A percentile compares a stretch with the other conserved stretches of the same genome.
Evolutionary conservation across 1,140 invertebrate species (phyloP).

Genomic region (Leptopilina clavipes): DNA sequence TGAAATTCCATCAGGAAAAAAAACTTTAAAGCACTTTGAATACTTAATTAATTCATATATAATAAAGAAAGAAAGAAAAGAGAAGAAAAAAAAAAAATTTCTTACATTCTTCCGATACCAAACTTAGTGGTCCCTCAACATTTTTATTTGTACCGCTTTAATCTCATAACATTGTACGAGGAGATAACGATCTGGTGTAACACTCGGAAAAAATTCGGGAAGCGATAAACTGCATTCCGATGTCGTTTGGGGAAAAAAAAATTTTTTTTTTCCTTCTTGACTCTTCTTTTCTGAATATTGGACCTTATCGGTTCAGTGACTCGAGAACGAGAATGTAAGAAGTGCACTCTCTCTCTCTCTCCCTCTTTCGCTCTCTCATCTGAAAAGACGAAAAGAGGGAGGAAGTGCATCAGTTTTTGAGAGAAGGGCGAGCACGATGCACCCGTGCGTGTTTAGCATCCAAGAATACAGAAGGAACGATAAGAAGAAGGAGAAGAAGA

Average conservation of each 20-base stretch:
- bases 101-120: background rate
- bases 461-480: conserved; percentile 12
- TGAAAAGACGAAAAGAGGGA: conserved; percentile 10
- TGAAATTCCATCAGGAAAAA: too few relatives aligned
- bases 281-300: conserved; percentile 19
- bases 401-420: conserved; percentile 21
- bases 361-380: background rate
- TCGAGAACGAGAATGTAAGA: conserved; percentile 19
- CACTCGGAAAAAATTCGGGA: conserved; percentile 34
- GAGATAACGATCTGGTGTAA: conserved; percentile 13
- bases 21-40: background rate
- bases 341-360: background rate
- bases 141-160: conserved; percentile 31
- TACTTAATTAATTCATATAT: background rate
- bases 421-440: conserved; percentile 33
- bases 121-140: background rate
- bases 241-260: background rate
- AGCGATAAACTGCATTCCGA: conserved; percentile 28
- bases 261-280: background rate
- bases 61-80: too few relatives aligned
- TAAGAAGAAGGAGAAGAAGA: background rate
- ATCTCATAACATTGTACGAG: conserved; percentile 25
- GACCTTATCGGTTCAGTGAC: conserved; percentile 33
- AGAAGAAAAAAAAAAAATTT: background rate
- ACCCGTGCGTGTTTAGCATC: conserved; percentile 33